phyloP scores from a whole-genome alignment of 2,113 vertebrate genomes.

The Leucopsar rothschildi region DNA sequence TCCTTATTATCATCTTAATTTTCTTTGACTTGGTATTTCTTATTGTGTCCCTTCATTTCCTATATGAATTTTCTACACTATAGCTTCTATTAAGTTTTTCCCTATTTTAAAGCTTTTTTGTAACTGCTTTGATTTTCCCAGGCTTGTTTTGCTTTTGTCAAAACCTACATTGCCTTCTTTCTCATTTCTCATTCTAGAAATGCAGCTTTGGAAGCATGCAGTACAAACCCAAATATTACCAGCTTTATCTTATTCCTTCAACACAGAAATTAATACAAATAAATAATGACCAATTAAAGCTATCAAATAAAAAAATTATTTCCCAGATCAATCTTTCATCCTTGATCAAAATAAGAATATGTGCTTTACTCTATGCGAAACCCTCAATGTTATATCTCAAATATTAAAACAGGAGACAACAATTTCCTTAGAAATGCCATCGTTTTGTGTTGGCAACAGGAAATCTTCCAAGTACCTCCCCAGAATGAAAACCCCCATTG shows the following conservation, averaged over 20 bases:
- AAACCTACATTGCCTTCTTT: background rate
- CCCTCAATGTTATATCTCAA: background rate
- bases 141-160: background rate
- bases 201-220: background rate
- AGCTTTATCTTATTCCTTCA: background rate
- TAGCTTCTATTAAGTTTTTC: background rate
- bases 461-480: background rate
- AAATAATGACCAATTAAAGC: background rate
- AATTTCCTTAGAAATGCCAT: background rate
- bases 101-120: background rate
- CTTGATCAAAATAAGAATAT: background rate
- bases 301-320: background rate
- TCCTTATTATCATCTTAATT: background rate
- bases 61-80: background rate
- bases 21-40: background rate
- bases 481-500: constrained; percentile 35
- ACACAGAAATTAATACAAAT: background rate
- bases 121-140: background rate
- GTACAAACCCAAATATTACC: background rate
- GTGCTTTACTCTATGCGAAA: background rate
- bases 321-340: background rate
- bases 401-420: background rate
- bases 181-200: background rate
- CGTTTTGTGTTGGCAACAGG: background rate
- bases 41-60: background rate